Evolutionary conservation across 92 coral and sea anemone species (phyloP).

Genomic region (Heliopora coerulea): DNA sequence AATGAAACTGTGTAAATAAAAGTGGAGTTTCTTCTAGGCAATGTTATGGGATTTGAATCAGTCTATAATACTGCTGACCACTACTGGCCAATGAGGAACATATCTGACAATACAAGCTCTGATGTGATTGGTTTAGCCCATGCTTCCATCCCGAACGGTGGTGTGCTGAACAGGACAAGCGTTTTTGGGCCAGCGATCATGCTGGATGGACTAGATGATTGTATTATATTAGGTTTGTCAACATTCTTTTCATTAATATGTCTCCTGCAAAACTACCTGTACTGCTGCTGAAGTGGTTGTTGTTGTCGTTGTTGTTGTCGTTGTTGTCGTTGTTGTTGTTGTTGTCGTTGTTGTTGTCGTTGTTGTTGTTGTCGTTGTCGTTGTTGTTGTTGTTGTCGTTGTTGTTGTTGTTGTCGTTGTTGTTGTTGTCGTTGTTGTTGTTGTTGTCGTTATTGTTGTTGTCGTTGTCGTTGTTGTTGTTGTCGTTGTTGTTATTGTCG

Average conservation of each 20-base stretch:
- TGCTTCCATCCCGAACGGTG: conserved; percentile 68
- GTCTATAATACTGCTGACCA: conserved; percentile 85
- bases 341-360: neutral
- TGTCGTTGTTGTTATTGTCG: neutral
- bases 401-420: neutral
- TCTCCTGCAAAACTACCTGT: neutral
- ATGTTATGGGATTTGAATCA: neutral
- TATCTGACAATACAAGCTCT: conserved; percentile 55
- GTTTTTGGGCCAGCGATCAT: conserved; percentile 76
- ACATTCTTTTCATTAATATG: neutral
- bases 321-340: neutral
- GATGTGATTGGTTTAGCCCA: conserved; percentile 81
- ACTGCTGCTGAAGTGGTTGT: neutral
- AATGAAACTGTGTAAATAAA: too few species aligned
- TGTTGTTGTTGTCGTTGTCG: neutral
- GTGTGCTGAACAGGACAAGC: conserved; percentile 56
- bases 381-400: neutral
- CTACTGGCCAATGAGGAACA: conserved; percentile 90
- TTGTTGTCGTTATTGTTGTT: neutral
- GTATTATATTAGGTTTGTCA: conserved; percentile 74
- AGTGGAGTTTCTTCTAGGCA: conserved; percentile 3
- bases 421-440: neutral
- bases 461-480: neutral
- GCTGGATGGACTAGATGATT: conserved; percentile 86
- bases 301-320: neutral